Evolutionary conservation across 1,140 invertebrate genomes (phyloP).

Genomic region (Nasonia longicornis): DNA sequence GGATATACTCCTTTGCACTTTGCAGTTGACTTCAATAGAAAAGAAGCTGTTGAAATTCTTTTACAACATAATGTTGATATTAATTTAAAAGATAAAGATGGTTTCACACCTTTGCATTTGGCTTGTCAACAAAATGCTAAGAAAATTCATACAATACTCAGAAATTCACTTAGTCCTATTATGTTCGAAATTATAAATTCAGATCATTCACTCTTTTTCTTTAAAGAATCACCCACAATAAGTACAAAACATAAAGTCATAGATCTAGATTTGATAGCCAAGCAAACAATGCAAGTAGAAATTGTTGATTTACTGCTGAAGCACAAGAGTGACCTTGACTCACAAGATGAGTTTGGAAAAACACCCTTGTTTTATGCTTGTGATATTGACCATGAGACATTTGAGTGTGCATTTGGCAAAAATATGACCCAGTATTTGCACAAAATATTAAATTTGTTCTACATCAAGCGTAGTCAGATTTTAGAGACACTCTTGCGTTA

Average conservation of each 20-base stretch:
- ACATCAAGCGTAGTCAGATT: neutral
- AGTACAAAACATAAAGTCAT: neutral
- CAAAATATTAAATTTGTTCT: constrained; percentile 4
- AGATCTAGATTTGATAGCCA: constrained; percentile 12
- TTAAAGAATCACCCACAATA: neutral
- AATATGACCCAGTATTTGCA: neutral
- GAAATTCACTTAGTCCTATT: neutral
- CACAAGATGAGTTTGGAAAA: constrained; percentile 19
- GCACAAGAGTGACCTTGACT: constrained; percentile 2
- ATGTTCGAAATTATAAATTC: neutral
- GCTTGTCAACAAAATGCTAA: constrained; percentile 29
- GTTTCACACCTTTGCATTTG: constrained; percentile 25
- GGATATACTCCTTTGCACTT: constrained; percentile 35
- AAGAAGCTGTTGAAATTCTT: neutral
- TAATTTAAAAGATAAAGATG: constrained; percentile 9
- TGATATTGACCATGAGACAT: constrained; percentile 19
- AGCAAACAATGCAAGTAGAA: constrained; percentile 19
- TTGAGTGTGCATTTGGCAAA: constrained; percentile 6
- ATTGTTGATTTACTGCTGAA: constrained; percentile 28
- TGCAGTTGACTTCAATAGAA: constrained; percentile 28
- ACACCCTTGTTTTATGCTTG: constrained; percentile 32
- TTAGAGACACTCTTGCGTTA: constrained; percentile 9
- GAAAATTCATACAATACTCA: constrained; percentile 20
- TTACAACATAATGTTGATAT: constrained; percentile 3
- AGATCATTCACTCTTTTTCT: neutral